These are phyloP conservation scores for Cephonodes hylas DNA, from an alignment of 2,888 invertebrate genomes.

Conservation along the genomic window DNA sequence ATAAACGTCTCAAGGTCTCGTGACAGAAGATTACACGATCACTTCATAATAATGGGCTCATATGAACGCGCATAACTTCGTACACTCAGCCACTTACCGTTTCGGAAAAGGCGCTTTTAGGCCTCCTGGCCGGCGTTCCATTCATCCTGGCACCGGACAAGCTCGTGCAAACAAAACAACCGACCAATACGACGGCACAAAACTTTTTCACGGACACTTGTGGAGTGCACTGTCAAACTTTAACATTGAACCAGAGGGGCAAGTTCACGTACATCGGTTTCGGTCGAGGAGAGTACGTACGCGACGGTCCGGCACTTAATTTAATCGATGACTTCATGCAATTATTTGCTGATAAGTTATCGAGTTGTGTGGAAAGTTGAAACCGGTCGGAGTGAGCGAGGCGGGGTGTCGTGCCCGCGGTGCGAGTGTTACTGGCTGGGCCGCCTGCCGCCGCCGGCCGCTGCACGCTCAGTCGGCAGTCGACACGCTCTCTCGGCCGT, in stretches of 20 bases:
- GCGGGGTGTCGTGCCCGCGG: conserved; percentile 17
- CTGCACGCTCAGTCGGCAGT: background rate
- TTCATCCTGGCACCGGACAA: conserved; percentile 65
- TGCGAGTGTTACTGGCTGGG: conserved; percentile 13
- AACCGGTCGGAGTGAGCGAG: conserved; percentile 21
- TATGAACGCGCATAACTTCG: conserved; percentile 5
- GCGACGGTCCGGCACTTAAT: conserved; percentile 48
- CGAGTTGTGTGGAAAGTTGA: conserved; percentile 49
- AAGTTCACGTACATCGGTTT: conserved; percentile 26
- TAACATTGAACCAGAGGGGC: conserved; percentile 28
- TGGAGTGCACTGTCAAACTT: conserved; percentile 65
- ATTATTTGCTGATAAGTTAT: conserved; percentile 75
- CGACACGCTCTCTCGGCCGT: conserved; percentile 27
- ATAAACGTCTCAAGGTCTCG: conserved; percentile 14
- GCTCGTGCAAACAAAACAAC: conserved; percentile 55
- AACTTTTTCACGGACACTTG: conserved; percentile 76
- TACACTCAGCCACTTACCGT: conserved; percentile 50
- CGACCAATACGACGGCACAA: conserved; percentile 59
- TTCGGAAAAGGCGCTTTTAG: conserved; percentile 75
- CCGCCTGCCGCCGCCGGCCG: background rate
- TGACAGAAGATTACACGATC: conserved; percentile 13
- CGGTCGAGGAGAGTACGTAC: conserved; percentile 22
- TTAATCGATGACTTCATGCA: conserved; percentile 78
- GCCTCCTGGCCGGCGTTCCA: conserved; percentile 73
- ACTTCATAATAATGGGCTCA: conserved; percentile 7